Evolutionary conservation across 35 echinoderm and acorn worm species (phyloP), one percentile per base, ranked within the genome.

Genomic region (Stichopus chloronotus): DNA sequence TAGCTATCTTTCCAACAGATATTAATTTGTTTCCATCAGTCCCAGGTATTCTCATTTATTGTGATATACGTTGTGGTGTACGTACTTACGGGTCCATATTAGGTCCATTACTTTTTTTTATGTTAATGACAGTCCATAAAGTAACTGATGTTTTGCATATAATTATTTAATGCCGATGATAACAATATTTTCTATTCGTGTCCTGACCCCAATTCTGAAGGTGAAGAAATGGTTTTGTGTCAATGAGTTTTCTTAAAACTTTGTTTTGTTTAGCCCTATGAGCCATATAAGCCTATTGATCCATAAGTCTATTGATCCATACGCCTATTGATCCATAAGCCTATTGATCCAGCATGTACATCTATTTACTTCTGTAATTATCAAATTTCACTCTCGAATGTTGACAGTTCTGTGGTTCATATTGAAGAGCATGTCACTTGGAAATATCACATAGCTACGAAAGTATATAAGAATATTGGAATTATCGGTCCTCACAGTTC

Each of bases 161-260:
- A 21, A 79, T 79, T 79, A 25, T 14, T 79, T 79, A n/a, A 79
- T 23, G 22, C 78, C 19, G 22, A 79, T 79, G 78, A 79, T 25
- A 79, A 14, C 17, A 5, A 79, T 8, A 21, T 25, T 25, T 79
- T 25, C 25, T 79, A 78, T 78, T 78, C 7, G 24, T 6, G 43
- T 79, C 22, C 1, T 60, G 12, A 60, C 59, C 12, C 12, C 59
- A 60, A 60, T 60, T 60, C 6, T 60, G 59, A 60, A 60, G 59
- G 59, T 60, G 6, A 6, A 60, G 6, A 60, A 12, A 12, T 60
- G 59, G 59, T 60, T 7, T 60, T 60, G 59, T 60, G 59, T 60
- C 12, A n/a, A n/a, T 60, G 12, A 60, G 12, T 60, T 7, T 60
- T 6, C 59, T 60, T 60, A 7, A 60, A 60, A 6, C 12, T 60